These are phyloP conservation scores for Euura lappo DNA, from an alignment of 1,140 invertebrate species.

Conservation along the genomic window DNA sequence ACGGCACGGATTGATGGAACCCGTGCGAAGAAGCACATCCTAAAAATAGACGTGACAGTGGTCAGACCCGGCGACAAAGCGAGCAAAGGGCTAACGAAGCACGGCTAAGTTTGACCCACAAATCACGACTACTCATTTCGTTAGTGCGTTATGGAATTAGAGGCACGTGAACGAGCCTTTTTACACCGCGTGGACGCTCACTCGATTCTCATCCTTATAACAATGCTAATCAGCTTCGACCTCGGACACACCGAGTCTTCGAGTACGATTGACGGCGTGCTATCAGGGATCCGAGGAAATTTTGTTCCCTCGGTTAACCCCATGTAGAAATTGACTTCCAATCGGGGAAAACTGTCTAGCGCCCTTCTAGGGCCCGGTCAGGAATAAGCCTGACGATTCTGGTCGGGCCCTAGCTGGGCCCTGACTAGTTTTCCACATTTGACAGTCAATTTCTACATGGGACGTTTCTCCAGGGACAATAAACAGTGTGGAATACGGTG, in stretches of 20 bases:
- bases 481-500: not conserved
- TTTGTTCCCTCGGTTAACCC: no score
- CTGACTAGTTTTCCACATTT: no score
- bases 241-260: not conserved
- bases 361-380: no score
- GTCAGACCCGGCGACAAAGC: not conserved
- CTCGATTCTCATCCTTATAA: not conserved
- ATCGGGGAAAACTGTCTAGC: no score
- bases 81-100: not conserved
- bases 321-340: no score
- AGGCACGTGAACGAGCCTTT: not conserved
- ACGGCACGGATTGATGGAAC: no score
- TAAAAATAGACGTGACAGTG: constrained; percentile 7
- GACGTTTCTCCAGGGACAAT: not conserved
- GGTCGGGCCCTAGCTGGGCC: no score
- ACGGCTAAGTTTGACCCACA: not conserved
- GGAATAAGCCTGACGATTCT: no score
- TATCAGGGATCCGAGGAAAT: not conserved
- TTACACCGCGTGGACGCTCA: not conserved
- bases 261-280: not conserved
- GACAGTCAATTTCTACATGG: no score
- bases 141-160: not conserved
- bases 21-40: not conserved
- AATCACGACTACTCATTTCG: not conserved
- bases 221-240: not conserved